Evolutionary conservation across 92 coral and sea anemone species (phyloP), one percentile per base, ranked within the genome.

Genomic region (Meandrina meandrites): DNA sequence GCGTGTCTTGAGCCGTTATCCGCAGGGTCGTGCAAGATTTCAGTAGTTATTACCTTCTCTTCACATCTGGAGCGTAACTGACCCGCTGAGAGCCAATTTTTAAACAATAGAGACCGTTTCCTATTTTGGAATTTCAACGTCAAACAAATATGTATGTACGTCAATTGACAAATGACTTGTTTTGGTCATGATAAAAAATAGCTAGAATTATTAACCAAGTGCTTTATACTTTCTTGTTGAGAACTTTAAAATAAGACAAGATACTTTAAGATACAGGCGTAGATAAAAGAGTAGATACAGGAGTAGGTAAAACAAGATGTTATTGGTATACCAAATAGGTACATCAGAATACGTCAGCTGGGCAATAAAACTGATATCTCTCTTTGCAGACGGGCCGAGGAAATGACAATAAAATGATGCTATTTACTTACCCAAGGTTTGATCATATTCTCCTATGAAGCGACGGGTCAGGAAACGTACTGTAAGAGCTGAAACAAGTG

Each of bases 361-460:
- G 50, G 45, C n/a, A 18, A 35, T 35, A 72, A 36, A 22, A 36
- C 78, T 0, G 27, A 36, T 72, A 34, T 40, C n/a, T 37, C 15
- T 35, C 27, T 35, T 22, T 73, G n/a, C 28, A 18, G 28, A 73
- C 24, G 24, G 76, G 2, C 24, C 8, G 14, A 36, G 1, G 51
- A 36, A 73, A 18, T 36, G 42, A 32, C 9, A 40, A 57, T 40
- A 82, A 76, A 12, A 51, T 9, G 24, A 16, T 27, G 35, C 3
- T 15, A 28, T 24, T 85, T 66, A 54, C 96, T 58, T 90, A 96
- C 98, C 98, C 34, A 96, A 53, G 15, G 91, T 93, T 67, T 90
- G 87, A 42, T 95, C 98, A 35, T 96, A 96, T 60, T 96, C 98
- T 14, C 98, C 98, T 54, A 96, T 96, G 80, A 89, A 96, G n/a